phyloP scores from a whole-genome alignment of 2,113 vertebrate species.

The Cochlearius cochlearius region DNA sequence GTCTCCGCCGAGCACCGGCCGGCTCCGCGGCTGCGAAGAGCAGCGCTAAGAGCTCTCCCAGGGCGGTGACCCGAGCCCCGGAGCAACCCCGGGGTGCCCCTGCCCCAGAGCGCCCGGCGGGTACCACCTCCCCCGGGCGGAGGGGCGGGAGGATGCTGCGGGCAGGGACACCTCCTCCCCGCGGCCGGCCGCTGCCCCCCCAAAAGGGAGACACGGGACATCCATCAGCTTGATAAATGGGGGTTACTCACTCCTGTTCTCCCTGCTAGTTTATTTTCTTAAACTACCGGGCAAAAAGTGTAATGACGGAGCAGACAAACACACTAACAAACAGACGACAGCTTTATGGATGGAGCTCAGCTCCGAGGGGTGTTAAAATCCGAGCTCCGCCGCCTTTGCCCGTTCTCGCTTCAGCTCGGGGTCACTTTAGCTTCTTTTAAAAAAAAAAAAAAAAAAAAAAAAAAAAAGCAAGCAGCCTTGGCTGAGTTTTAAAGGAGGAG shows the following conservation, averaged over 20 bases:
- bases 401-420: not conserved
- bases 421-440: not conserved
- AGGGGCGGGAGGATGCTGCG: not conserved
- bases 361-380: not conserved
- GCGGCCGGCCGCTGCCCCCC: too few species aligned
- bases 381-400: not conserved
- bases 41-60: not conserved
- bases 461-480: too few species aligned
- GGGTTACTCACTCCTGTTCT: conserved; percentile 23
- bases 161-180: not conserved
- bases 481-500: conserved; percentile 9
- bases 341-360: conserved; percentile 53
- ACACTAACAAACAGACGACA: conserved; percentile 60
- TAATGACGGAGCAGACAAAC: conserved; percentile 46
- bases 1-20: accelerated
- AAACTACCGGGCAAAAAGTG: conserved; percentile 46
- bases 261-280: conserved; percentile 52
- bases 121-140: too few species aligned
- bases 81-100: not conserved
- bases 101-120: not conserved
- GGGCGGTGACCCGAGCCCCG: not conserved
- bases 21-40: not conserved
- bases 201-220: not conserved
- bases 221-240: conserved; percentile 49
- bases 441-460: not conserved